Percentiles rank a stretch among this genome's conserved stretches.
phyloP scores from a whole-genome alignment of 1,140 invertebrate genomes.

The Adelges cooleyi region DNA sequence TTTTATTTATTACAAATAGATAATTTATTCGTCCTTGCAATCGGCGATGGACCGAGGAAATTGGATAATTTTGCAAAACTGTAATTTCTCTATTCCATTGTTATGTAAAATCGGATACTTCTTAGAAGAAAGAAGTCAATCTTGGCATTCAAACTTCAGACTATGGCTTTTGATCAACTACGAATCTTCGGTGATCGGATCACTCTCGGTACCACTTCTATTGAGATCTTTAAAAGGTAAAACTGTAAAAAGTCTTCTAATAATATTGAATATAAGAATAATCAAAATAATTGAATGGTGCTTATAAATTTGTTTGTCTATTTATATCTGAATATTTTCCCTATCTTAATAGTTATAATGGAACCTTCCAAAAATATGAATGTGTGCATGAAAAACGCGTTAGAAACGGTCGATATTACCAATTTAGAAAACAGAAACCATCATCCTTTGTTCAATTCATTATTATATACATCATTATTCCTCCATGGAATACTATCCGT shows the following conservation, averaged over 20 bases:
- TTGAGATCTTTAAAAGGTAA: conserved; percentile 19
- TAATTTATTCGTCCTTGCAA: neutral
- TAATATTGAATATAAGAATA: too few relatives aligned
- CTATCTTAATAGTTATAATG: conserved; percentile 54
- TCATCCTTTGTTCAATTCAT: conserved; percentile 60
- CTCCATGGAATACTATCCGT: conserved; percentile 51
- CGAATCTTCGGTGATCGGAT: neutral
- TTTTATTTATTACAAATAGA: neutral
- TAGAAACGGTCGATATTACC: conserved; percentile 59
- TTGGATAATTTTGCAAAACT: conserved; percentile 15
- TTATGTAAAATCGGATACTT: neutral
- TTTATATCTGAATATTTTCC: too few relatives aligned
- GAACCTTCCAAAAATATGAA: conserved; percentile 83
- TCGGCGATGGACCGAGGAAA: neutral
- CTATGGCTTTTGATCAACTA: neutral
- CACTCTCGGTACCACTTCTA: neutral
- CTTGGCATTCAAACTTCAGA: conserved; percentile 1
- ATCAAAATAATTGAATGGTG: too few relatives aligned
- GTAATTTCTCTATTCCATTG: neutral
- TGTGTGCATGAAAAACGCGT: conserved; percentile 75
- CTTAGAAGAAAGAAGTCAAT: neutral
- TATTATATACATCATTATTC: conserved; percentile 75
- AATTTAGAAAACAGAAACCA: conserved; percentile 55
- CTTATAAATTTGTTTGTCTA: too few relatives aligned
- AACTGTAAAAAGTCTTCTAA: too few relatives aligned